A percentile compares a stretch with the other conserved stretches of the same genome.
Conservation (phyloP, 2,888 invertebrate species). For the Eueremaeus valkanovi region DNA sequence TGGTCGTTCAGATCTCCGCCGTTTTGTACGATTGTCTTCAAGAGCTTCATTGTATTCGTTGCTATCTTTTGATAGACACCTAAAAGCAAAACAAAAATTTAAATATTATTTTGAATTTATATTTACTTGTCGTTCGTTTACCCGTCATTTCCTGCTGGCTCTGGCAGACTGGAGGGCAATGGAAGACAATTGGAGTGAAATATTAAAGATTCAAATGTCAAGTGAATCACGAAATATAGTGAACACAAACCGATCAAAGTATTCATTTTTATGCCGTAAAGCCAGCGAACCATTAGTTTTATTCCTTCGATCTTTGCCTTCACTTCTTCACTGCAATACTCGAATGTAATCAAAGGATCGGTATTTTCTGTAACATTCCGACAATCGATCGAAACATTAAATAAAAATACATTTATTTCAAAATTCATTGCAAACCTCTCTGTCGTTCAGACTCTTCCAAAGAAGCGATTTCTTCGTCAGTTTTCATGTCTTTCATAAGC, state of each 20-base stretch:
- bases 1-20: constrained; percentile 74
- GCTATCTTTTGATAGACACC: constrained; percentile 45
- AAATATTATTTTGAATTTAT: not conserved
- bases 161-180: no score
- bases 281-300: constrained; percentile 94
- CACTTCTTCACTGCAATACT: constrained; percentile 42
- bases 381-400: not conserved
- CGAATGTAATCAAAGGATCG: constrained; percentile 38
- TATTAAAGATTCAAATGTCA: constrained; percentile 19
- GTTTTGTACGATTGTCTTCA: constrained; percentile 87
- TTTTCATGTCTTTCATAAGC: constrained; percentile 61
- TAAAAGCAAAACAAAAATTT: constrained; percentile 26
- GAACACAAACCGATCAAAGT: constrained; percentile 33
- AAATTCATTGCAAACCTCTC: constrained; percentile 55
- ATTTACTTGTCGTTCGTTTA: constrained; percentile 9
- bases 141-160: constrained; percentile 39
- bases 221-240: no score
- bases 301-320: constrained; percentile 67
- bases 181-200: constrained; percentile 20
- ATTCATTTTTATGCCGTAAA: constrained; percentile 82
- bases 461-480: constrained; percentile 36
- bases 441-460: constrained; percentile 54
- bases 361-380: constrained; percentile 11
- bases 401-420: not conserved
- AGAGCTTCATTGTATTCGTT: constrained; percentile 74